These are phyloP conservation scores for Acrocyrtus sp. DNA, from an alignment of 2,888 invertebrate genomes.

Conservation along the genomic window DNA sequence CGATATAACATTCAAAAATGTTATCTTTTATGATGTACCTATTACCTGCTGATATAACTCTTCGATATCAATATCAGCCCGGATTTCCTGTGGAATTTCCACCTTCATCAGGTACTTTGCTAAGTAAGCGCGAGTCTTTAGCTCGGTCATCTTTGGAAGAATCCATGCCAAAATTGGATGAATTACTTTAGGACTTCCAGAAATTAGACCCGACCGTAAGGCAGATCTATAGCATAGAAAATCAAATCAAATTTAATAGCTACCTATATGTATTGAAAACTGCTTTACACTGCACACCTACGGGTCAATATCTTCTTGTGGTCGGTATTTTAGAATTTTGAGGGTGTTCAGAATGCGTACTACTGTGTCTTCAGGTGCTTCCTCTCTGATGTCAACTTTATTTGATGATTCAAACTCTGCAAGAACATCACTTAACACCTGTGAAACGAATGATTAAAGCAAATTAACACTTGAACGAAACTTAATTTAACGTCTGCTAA, in stretches of 20 bases:
- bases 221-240: too few relatives aligned
- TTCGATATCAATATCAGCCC: slow-evolving; percentile 78
- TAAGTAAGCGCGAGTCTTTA: slow-evolving; percentile 85
- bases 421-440: slow-evolving; percentile 79
- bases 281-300: too few relatives aligned
- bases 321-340: slow-evolving; percentile 82
- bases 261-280: neutral
- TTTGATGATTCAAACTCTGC: slow-evolving; percentile 76
- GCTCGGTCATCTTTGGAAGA: slow-evolving; percentile 76
- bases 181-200: slow-evolving; percentile 74
- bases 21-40: neutral
- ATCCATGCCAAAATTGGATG: slow-evolving; percentile 72
- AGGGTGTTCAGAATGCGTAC: slow-evolving; percentile 77
- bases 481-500: neutral
- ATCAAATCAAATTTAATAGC: neutral
- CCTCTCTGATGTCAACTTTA: slow-evolving; percentile 78
- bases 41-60: slow-evolving; percentile 74
- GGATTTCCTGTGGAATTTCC: slow-evolving; percentile 79
- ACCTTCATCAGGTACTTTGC: slow-evolving; percentile 76
- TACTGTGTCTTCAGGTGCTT: slow-evolving; percentile 78
- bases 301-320: slow-evolving; percentile 70
- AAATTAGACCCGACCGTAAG: slow-evolving; percentile 75
- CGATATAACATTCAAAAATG: neutral
- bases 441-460: slow-evolving; percentile 29
- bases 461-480: neutral